phyloP scores from a whole-genome alignment of 2,113 vertebrate genomes.

The Progne subis region DNA sequence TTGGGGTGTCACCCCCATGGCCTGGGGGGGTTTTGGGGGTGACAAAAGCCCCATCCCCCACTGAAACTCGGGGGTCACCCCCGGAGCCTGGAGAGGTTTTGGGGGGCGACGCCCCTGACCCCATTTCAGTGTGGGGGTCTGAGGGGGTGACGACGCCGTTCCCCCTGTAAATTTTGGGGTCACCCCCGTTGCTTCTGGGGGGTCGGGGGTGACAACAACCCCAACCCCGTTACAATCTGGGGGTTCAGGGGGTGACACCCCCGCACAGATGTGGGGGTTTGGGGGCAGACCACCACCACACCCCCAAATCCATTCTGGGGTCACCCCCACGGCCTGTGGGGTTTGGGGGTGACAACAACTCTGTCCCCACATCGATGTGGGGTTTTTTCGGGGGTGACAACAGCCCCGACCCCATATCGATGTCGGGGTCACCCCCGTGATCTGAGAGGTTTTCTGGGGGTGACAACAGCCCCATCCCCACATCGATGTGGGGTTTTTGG shows the following conservation, averaged over 20 bases:
- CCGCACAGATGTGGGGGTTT: too few species aligned
- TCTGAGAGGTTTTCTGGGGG: too few species aligned
- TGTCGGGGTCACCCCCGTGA: too few species aligned
- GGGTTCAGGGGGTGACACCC: not conserved
- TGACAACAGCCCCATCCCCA: too few species aligned
- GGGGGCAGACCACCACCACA: too few species aligned
- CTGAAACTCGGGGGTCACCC: not conserved
- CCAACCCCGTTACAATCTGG: not conserved
- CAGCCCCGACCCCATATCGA: not conserved
- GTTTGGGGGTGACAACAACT: too few species aligned
- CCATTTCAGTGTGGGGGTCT: too few species aligned
- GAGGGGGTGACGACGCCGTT: not conserved
- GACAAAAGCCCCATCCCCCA: not conserved
- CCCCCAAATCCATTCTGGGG: not conserved
- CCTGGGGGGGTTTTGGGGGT: not conserved
- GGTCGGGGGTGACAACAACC: not conserved
- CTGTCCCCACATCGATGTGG: too few species aligned
- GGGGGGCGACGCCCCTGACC: not conserved
- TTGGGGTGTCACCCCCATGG: not conserved
- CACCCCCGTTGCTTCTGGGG: not conserved
- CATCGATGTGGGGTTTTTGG: too few species aligned
- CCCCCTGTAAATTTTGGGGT: fast-evolving
- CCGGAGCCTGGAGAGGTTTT: not conserved
- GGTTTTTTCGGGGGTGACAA: not conserved
- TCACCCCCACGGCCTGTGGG: not conserved